Conservation (phyloP, 1,140 invertebrate genomes). For the Eumeta japonica region DNA sequence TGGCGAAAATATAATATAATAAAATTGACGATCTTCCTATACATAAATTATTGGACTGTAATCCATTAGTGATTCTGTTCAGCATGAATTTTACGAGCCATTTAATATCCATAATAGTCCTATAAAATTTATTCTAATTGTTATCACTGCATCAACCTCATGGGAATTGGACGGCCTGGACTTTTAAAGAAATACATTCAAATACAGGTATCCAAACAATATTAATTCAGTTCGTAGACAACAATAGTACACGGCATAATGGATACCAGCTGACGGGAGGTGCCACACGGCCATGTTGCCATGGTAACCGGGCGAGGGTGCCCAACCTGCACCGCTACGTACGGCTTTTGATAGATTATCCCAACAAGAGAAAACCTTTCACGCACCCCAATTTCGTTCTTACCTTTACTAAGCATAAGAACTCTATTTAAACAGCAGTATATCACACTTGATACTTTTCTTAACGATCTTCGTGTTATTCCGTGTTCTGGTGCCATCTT, state of each 20-base stretch:
- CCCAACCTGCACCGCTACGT: constrained; percentile 48
- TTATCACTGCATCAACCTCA: too few relatives aligned
- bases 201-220: constrained; percentile 29
- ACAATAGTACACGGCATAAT: constrained; percentile 47
- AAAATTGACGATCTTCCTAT: too few relatives aligned
- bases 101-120: too few relatives aligned
- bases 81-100: too few relatives aligned
- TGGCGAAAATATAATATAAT: too few relatives aligned
- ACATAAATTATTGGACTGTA: too few relatives aligned
- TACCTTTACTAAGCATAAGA: background rate
- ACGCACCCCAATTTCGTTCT: constrained; percentile 11
- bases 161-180: constrained; percentile 18
- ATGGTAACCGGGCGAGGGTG: constrained; percentile 48
- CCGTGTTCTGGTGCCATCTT: constrained; percentile 54
- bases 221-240: too few relatives aligned
- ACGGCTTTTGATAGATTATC: constrained; percentile 17
- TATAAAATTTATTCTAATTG: too few relatives aligned
- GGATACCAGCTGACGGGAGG: constrained; percentile 53
- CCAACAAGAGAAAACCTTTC: constrained; percentile 30
- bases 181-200: constrained; percentile 20
- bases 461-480: constrained; percentile 33
- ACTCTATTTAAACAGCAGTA: background rate
- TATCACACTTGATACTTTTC: background rate
- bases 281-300: constrained; percentile 44
- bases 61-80: too few relatives aligned